Base-by-base conservation (phyloP, 1,140 invertebrate genomes). In the Drosophila prosaltans region DNA sequence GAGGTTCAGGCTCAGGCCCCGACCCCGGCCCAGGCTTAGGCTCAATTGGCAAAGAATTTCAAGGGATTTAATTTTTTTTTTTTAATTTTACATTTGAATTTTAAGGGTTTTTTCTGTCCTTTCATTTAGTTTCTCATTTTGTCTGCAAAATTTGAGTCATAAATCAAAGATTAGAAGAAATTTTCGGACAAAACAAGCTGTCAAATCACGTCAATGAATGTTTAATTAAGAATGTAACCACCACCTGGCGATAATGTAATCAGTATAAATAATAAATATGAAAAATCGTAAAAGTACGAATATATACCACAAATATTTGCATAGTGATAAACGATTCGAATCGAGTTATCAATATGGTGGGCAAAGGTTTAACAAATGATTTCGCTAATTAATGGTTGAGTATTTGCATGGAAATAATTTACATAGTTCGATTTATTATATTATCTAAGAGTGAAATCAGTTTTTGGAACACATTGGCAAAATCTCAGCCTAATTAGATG, bases 251-350 rank as follows among this genome's bases (percentile, higher is more conserved):
- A 61, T 78, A 65, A 78, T 74, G 69, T 71, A 72, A 81, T 68
- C 65, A 78, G 59, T 51, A 21, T 41, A 65, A 76, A 72, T 75
- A 78, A 81, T 75, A 78, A 81, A 51, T 48, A 51, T 36, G 70
- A 76, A 48, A 41, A 43, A 11, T 59, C 51, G 62, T 21, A 58
- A 54, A 51, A 51, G 45, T 51, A 57, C 45, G 69, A 78, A 65
- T 85, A 71, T 69, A 30, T 16, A 55, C 67, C 43, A 74, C 83
- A 84, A 89, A 89, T 88, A 88, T 88, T 89, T 88, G 84, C 77
- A 63, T 72, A 66, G 26, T 63, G 69, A 81, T 69, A 69, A 39
- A 26, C 48, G 39, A 3, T 24, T 2, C 0, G 24, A 16, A 8
- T 26, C n/a, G 16, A 26, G 45, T 26, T 51, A 51, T 51, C 0